These are phyloP conservation scores for Chesias legatella DNA, from an alignment of 2,888 invertebrate species.

Conservation along the genomic window DNA sequence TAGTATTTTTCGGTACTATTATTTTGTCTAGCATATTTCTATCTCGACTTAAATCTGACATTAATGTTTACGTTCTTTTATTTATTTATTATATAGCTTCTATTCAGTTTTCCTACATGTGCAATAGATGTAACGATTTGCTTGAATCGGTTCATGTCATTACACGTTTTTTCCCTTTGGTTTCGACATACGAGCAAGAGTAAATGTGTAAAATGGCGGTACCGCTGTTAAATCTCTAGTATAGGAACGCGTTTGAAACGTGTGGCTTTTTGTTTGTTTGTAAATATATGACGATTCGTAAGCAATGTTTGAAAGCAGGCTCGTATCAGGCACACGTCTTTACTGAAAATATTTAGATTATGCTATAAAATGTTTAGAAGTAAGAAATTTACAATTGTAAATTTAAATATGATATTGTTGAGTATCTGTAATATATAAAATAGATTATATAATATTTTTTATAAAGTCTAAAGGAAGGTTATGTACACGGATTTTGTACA, in stretches of 20 bases:
- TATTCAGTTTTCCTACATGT: slow-evolving; percentile 30
- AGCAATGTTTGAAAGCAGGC: no score
- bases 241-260: slow-evolving; percentile 46
- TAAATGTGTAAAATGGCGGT: slow-evolving; percentile 24
- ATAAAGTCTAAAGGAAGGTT: slow-evolving; percentile 58
- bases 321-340: no score
- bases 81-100: slow-evolving; percentile 23
- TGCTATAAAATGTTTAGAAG: slow-evolving; percentile 47
- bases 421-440: slow-evolving; percentile 72
- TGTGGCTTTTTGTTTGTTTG: slow-evolving; percentile 31
- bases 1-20: no score
- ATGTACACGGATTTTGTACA: slow-evolving; percentile 45
- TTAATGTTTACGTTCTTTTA: slow-evolving; percentile 7
- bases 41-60: no score
- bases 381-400: slow-evolving; percentile 69
- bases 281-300: slow-evolving; percentile 44
- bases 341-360: slow-evolving; percentile 36
- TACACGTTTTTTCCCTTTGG: slow-evolving; percentile 7
- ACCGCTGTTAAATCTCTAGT: slow-evolving; percentile 32
- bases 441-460: slow-evolving; percentile 64
- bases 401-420: slow-evolving; percentile 74
- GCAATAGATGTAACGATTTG: slow-evolving; percentile 44
- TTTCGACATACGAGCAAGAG: background rate
- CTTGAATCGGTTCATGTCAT: slow-evolving; percentile 16
- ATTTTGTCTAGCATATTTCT: no score